Conservation (phyloP, 2,797 vertebrate species). For the Thripadectes ignobilis region DNA sequence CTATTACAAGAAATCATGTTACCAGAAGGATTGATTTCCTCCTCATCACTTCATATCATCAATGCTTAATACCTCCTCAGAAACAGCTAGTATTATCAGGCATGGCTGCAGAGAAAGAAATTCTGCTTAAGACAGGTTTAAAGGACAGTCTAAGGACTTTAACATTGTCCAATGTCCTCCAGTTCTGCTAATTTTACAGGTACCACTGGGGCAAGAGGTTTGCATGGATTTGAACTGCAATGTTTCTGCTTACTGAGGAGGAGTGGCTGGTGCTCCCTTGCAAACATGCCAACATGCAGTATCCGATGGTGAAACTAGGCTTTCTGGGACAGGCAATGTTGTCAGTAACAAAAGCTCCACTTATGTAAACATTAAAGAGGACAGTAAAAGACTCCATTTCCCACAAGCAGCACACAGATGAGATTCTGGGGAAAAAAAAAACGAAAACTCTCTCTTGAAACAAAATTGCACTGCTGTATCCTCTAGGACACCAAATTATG, state of each 20-base stretch:
- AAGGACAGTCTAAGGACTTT: background rate
- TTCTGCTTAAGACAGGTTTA: background rate
- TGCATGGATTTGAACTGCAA: background rate
- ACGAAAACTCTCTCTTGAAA: background rate
- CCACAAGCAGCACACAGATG: background rate
- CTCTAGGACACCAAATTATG: background rate
- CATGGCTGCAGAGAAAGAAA: background rate
- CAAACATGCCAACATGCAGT: background rate
- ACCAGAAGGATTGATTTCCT: background rate
- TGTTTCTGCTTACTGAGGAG: background rate
- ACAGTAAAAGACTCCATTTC: background rate
- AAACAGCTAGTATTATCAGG: background rate
- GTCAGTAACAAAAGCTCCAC: background rate
- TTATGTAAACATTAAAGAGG: background rate
- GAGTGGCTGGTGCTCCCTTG: background rate
- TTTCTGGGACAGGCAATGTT: background rate
- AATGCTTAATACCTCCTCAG: background rate
- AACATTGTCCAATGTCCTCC: background rate
- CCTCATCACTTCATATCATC: background rate
- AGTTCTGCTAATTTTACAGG: background rate
- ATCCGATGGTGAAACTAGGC: background rate
- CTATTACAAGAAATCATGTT: background rate
- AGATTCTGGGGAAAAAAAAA: too few species aligned
- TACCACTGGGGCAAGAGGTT: background rate
- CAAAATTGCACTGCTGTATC: background rate